These are phyloP conservation scores for Philopedon plagiatum DNA, from an alignment of 2,888 invertebrate species.

Conservation along the genomic window DNA sequence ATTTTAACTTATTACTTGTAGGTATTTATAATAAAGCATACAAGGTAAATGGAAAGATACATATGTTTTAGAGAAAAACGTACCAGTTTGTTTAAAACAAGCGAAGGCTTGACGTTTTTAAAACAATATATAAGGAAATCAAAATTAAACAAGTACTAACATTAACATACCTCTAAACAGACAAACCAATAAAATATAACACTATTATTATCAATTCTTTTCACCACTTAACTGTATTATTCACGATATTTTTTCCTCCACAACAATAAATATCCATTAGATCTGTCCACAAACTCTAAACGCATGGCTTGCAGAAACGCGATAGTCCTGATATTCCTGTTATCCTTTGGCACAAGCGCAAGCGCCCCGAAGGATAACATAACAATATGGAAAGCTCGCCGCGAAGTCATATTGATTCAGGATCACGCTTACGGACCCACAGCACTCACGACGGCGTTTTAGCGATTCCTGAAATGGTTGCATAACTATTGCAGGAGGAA, in stretches of 20 bases:
- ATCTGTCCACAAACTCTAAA: constrained; percentile 28
- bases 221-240: constrained; percentile 21
- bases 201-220: constrained; percentile 16
- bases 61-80: background rate
- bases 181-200: background rate
- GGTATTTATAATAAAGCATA: no score
- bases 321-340: constrained; percentile 25
- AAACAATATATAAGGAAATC: background rate
- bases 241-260: constrained; percentile 20
- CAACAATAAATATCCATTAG: constrained; percentile 37
- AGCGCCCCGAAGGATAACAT: constrained; percentile 24
- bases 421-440: background rate
- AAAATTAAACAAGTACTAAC: background rate
- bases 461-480: background rate
- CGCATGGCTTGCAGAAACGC: constrained; percentile 30
- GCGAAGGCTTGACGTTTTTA: background rate
- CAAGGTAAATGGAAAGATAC: no score
- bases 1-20: no score
- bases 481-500: background rate
- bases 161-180: constrained; percentile 10
- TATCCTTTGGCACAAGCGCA: constrained; percentile 20
- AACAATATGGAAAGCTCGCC: constrained; percentile 30
- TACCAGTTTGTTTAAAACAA: background rate
- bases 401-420: constrained; percentile 45
- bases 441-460: background rate